These are phyloP conservation scores for Eumerus sabulonum DNA, from an alignment of 2,888 invertebrate genomes.

Conservation along the genomic window DNA sequence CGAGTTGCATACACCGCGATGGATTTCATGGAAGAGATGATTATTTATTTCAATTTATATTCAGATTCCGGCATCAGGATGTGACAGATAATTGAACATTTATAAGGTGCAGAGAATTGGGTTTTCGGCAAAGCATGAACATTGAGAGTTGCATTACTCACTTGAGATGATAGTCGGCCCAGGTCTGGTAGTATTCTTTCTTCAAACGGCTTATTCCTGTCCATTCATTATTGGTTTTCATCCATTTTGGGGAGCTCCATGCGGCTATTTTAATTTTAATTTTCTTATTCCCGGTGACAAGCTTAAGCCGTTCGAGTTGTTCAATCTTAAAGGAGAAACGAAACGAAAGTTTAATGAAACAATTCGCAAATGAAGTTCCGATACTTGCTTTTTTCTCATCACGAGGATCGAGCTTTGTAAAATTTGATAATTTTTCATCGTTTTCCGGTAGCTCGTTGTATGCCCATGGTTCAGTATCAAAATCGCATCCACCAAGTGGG, in stretches of 20 bases:
- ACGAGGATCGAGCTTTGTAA: conserved; percentile 78
- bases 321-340: conserved; percentile 54
- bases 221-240: conserved; percentile 83
- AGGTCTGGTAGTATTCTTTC: conserved; percentile 85
- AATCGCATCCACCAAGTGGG: conserved; percentile 92
- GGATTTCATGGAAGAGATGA: conserved; percentile 26
- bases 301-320: conserved; percentile 74
- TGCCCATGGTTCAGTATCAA: conserved; percentile 89
- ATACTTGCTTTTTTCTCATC: conserved; percentile 71
- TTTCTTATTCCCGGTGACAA: conserved; percentile 72
- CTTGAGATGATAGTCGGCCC: conserved; percentile 90
- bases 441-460: conserved; percentile 84
- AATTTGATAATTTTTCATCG: conserved; percentile 82
- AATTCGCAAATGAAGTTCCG: not conserved
- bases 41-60: conserved; percentile 5
- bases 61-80: conserved; percentile 1
- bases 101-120: conserved; percentile 21
- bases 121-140: too few relatives aligned
- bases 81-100: conserved; percentile 24
- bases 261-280: conserved; percentile 77
- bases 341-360: too few relatives aligned
- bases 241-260: conserved; percentile 86
- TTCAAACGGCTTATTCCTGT: conserved; percentile 81
- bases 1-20: conserved; percentile 1
- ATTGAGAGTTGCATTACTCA: conserved; percentile 72